phyloP scores from a whole-genome alignment of 2,888 invertebrate genomes.

The Protonemura montana region DNA sequence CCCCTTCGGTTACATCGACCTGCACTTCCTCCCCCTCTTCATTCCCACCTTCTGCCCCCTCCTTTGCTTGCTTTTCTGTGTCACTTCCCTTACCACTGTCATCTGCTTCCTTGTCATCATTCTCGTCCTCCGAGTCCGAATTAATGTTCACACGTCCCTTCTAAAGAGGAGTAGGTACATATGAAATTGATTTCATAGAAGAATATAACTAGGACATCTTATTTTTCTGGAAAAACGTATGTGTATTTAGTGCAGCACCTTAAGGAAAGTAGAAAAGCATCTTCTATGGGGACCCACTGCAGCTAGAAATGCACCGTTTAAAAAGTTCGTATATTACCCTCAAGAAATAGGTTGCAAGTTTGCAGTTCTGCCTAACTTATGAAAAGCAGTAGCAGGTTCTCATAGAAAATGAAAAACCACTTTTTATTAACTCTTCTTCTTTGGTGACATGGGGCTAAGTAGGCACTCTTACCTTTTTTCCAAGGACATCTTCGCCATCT shows the following conservation, averaged over 20 bases:
- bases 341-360: no score
- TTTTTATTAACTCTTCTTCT: no score
- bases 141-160: constrained; percentile 34
- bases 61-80: constrained; percentile 55
- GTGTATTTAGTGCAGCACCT: no score
- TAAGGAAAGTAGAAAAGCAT: no score
- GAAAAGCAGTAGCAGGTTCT: no score
- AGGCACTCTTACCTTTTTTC: constrained; percentile 53
- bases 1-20: constrained; percentile 51
- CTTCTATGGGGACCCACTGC: no score
- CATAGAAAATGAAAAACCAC: no score
- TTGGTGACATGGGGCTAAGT: neutral
- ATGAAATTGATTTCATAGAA: neutral
- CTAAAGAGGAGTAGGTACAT: neutral
- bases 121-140: constrained; percentile 51
- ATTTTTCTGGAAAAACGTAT: no score
- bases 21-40: constrained; percentile 41
- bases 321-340: no score
- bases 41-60: constrained; percentile 43
- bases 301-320: no score
- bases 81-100: constrained; percentile 52
- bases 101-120: constrained; percentile 51
- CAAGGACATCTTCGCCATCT: constrained; percentile 59
- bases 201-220: no score
- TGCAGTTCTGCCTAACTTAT: no score